Conservation (phyloP, 1,140 invertebrate species). For the Bombus consobrinus region DNA sequence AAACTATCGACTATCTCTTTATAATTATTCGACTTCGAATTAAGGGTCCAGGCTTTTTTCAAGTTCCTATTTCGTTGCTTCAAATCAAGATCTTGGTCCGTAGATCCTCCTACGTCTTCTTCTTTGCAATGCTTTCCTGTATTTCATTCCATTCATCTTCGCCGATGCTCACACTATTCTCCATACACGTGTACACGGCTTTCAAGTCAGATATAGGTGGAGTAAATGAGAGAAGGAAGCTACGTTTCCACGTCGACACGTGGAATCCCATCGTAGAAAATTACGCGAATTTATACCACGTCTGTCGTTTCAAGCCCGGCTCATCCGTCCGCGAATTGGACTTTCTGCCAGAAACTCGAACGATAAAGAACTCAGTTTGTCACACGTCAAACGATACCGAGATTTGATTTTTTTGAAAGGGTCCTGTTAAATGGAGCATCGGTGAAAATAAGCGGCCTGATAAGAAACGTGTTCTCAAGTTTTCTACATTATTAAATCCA, state of each 20-base stretch:
- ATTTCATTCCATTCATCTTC: conserved; percentile 44
- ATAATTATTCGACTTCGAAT: not conserved
- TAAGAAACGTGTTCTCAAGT: too few species aligned
- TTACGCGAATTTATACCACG: conserved; percentile 55
- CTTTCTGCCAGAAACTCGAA: conserved; percentile 18
- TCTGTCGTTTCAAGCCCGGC: conserved; percentile 16
- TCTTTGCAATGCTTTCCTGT: not conserved
- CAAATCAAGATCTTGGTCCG: not conserved
- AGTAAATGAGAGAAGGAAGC: conserved; percentile 39
- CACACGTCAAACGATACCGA: not conserved
- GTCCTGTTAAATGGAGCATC: too few species aligned
- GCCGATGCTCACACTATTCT: conserved; percentile 15
- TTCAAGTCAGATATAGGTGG: conserved; percentile 30
- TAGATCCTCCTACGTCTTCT: not conserved
- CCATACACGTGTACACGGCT: conserved; percentile 34
- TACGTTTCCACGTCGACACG: conserved; percentile 47
- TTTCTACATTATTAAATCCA: too few species aligned
- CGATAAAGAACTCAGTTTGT: conserved; percentile 39
- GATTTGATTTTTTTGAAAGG: too few species aligned
- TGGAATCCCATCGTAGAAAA: conserved; percentile 63
- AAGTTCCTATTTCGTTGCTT: not conserved
- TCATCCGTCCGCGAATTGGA: conserved; percentile 52
- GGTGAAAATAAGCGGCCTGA: too few species aligned
- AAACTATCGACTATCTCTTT: not conserved
- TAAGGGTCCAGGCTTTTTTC: not conserved